Conservation (phyloP, 2,888 invertebrate genomes). For the Thereva unica region DNA sequence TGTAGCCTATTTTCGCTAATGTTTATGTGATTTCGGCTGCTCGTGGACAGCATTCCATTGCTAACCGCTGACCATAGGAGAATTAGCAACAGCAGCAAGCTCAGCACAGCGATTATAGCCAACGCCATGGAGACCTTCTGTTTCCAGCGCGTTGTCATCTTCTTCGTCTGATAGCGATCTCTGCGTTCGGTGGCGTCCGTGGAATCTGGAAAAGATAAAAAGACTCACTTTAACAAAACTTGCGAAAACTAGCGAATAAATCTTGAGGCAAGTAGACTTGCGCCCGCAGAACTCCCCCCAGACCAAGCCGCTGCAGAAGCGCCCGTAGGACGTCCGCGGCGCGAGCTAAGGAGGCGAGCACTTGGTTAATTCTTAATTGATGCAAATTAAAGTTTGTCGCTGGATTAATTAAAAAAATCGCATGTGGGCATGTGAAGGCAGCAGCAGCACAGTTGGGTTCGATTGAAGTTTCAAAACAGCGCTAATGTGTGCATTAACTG, state of each 20-base stretch:
- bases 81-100: slow-evolving; percentile 38
- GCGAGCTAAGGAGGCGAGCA: slow-evolving; percentile 23
- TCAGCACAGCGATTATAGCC: slow-evolving; percentile 32
- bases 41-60: slow-evolving; percentile 39
- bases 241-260: too few species aligned
- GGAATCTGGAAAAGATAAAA: not conserved
- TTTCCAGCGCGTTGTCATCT: slow-evolving; percentile 44
- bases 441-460: not conserved
- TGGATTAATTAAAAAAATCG: slow-evolving; percentile 24
- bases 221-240: too few species aligned
- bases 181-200: not conserved
- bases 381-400: slow-evolving; percentile 30
- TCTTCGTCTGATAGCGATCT: slow-evolving; percentile 5
- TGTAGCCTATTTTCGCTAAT: slow-evolving; percentile 11
- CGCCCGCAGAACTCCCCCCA: too few species aligned
- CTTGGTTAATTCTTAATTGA: slow-evolving; percentile 19
- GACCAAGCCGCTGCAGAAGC: too few species aligned
- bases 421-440: slow-evolving; percentile 5
- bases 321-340: slow-evolving; percentile 11
- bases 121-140: slow-evolving; percentile 40
- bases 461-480: too few species aligned
- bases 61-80: slow-evolving; percentile 40
- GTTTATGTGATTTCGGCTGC: slow-evolving; percentile 29
- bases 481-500: too few species aligned
- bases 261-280: too few species aligned